Conservation (phyloP, 2,797 vertebrate species). For the Anguilla anguilla region DNA sequence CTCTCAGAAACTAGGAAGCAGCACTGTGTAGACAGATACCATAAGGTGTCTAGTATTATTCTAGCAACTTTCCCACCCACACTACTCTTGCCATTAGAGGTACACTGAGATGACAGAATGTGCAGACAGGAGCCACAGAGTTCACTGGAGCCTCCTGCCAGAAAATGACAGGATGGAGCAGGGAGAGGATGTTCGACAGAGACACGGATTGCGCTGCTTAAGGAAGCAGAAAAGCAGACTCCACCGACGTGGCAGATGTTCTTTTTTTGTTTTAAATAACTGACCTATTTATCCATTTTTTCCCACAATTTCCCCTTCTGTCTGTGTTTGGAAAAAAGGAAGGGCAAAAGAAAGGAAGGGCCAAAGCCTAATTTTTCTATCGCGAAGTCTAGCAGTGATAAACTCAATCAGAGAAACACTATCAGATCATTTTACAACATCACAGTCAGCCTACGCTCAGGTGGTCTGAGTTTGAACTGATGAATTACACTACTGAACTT, state of each 20-base stretch:
- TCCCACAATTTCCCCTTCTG: background rate
- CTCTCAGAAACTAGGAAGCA: background rate
- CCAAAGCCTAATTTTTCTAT: background rate
- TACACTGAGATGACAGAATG: background rate
- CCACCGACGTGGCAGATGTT: background rate
- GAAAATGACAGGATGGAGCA: background rate
- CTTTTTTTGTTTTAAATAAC: background rate
- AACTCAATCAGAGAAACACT: background rate
- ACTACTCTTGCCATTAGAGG: background rate
- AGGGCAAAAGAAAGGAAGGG: background rate
- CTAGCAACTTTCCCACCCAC: background rate
- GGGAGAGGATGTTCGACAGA: background rate
- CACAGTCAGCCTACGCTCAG: background rate
- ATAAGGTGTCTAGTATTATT: background rate
- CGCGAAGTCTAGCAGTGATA: background rate
- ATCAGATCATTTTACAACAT: background rate
- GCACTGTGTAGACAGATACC: background rate
- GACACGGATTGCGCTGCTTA: background rate
- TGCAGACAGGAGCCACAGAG: background rate
- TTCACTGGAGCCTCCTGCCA: background rate
- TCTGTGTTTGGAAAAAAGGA: background rate
- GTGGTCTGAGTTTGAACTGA: background rate
- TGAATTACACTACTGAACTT: background rate
- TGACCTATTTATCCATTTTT: slow-evolving; percentile 20
- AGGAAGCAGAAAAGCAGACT: background rate